Evolutionary conservation across 1,140 invertebrate species (phyloP), one percentile per base, ranked within the genome.

Genomic region (Drosophila persimilis): DNA sequence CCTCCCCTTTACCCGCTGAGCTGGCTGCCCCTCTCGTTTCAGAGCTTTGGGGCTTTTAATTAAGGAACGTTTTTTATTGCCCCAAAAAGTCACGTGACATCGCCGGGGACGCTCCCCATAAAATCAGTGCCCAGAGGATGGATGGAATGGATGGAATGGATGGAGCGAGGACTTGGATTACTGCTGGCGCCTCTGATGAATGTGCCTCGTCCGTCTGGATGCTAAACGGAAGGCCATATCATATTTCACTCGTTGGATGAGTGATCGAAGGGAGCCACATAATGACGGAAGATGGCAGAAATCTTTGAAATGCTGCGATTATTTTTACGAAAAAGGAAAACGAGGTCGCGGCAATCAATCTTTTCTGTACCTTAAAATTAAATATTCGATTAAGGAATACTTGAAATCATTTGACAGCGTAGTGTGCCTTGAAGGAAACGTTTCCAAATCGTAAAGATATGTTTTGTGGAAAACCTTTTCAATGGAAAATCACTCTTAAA

Each of bases 61-160:
- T 69, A 69, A 70, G 50, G 26, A 13, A 20, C 52, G 52, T 39
- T 29, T 70, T 70, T 70, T 70, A 69, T 65, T 26, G 60, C 60
- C 63, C 46, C 45, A n/a, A 56, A 69, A 55, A 70, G 65, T 70
- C 66, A 70, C 51, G 66, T 70, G 62, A 64, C 55, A 64, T 64
- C 54, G 53, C 26, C 31, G 31, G 20, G 20, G 1, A 20, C 20
- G 20, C 8, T 0, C 31, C 22, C 31, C 50, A 67, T 69, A 67
- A 69, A 69, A 69, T 69, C 65, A 29, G 51, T 22, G 63, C 35
- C 35, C 35, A 17, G 46, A 56, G 65, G 50, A 56, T 45, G 54
- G 35, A 13, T 39, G 35, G 35, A 39, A 31, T 31, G 29, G 29
- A 8, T 39, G 35, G 35, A 13, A 31, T 31, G 29, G 29, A 8